phyloP scores from a whole-genome alignment of 2,113 vertebrate species.

The Trochalopteron elliotii region DNA sequence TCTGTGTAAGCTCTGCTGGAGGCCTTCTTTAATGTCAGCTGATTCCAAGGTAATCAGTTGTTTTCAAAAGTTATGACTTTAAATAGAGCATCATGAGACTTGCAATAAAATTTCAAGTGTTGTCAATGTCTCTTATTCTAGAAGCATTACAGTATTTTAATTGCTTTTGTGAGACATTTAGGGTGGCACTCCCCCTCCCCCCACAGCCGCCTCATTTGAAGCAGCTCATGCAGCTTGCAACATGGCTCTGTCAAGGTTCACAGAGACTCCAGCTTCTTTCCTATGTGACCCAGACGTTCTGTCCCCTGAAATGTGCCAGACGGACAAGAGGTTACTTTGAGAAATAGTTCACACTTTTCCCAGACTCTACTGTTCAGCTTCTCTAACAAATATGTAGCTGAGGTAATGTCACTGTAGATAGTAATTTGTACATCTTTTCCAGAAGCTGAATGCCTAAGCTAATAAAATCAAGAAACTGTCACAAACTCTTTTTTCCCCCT shows the following conservation, averaged over 20 bases:
- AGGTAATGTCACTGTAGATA: constrained; percentile 6
- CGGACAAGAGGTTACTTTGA: constrained; percentile 54
- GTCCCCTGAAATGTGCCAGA: constrained; percentile 60
- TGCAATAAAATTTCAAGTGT: not conserved
- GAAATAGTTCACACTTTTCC: constrained; percentile 50
- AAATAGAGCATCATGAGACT: constrained; percentile 7
- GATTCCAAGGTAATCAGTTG: constrained; percentile 4
- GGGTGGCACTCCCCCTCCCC: not conserved
- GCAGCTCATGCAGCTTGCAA: constrained; percentile 27
- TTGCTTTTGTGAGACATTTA: constrained; percentile 15
- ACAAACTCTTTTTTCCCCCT: not conserved
- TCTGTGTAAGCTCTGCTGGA: not conserved
- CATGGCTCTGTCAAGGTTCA: constrained; percentile 46
- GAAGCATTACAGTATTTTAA: constrained; percentile 20
- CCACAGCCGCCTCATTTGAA: not conserved
- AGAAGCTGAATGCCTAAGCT: not conserved
- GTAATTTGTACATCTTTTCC: constrained; percentile 15
- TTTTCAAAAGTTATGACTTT: not conserved
- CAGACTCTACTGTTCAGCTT: constrained; percentile 14
- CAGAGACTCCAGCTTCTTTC: constrained; percentile 6
- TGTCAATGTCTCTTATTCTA: not conserved
- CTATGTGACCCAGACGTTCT: constrained; percentile 46
- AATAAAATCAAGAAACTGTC: not conserved
- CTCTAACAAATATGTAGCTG: constrained; percentile 7
- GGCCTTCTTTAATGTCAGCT: not conserved